These are phyloP conservation scores for Pristionchus mayeri DNA, from an alignment of 2,888 invertebrate genomes.

Conservation along the genomic window DNA sequence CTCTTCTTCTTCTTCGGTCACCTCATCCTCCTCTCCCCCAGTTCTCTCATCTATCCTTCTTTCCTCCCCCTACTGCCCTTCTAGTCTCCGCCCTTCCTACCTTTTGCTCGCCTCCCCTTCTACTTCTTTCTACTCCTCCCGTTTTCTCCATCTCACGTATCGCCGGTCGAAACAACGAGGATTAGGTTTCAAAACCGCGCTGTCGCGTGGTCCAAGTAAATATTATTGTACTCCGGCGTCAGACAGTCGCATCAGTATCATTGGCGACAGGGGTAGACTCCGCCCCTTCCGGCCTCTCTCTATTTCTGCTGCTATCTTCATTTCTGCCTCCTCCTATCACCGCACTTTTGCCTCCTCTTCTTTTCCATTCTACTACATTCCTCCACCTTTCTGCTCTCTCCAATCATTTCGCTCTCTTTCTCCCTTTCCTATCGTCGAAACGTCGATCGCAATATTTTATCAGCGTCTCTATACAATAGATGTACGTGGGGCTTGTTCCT, in stretches of 20 bases:
- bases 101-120: constrained; percentile 1
- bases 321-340: not conserved
- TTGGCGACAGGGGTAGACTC: not conserved
- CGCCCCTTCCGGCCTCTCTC: not conserved
- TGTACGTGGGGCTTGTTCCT: too few species aligned
- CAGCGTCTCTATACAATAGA: too few species aligned
- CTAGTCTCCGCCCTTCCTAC: constrained; percentile 14
- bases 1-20: not conserved
- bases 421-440: not conserved
- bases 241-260: not conserved
- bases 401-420: constrained; percentile 10
- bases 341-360: not conserved
- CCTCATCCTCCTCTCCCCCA: not conserved
- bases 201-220: not conserved
- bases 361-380: not conserved
- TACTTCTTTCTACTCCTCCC: constrained; percentile 1
- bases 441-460: constrained; percentile 28
- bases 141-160: constrained; percentile 1
- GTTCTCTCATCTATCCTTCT: constrained; percentile 16
- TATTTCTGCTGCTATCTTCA: not conserved
- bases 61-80: not conserved
- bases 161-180: not conserved
- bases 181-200: constrained; percentile 10
- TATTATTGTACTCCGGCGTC: constrained; percentile 12
- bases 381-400: constrained; percentile 10